Conservation (phyloP, 1,140 invertebrate species). For the Cephus cinctus region DNA sequence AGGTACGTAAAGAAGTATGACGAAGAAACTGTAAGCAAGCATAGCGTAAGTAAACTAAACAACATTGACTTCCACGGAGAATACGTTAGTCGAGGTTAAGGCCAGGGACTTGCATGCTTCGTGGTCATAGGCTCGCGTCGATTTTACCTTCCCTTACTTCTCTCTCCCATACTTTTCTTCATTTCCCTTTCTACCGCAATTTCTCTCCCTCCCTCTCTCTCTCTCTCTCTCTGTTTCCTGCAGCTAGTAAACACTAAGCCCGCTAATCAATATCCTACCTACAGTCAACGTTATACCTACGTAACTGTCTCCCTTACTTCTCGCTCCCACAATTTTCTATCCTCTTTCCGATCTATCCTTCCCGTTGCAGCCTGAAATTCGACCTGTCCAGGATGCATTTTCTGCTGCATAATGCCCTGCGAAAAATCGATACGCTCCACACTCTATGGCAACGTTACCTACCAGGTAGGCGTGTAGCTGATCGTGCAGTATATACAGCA, state of each 20-base stretch:
- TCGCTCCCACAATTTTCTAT: neutral
- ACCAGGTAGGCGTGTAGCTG: neutral
- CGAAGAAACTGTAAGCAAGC: no score
- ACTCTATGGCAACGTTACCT: neutral
- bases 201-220: neutral
- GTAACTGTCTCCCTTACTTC: neutral
- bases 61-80: constrained; percentile 1
- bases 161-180: constrained; percentile 3
- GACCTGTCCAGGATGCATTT: constrained; percentile 6
- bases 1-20: no score
- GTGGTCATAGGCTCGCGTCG: neutral
- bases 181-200: neutral
- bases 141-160: constrained; percentile 7
- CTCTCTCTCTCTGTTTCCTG: neutral
- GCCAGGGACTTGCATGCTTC: constrained; percentile 2
- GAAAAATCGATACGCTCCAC: neutral
- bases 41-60: neutral
- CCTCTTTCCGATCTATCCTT: neutral
- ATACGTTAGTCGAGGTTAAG: constrained; percentile 1
- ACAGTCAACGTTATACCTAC: neutral
- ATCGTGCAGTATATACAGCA: neutral
- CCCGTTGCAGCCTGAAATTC: neutral
- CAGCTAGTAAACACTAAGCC: constrained; percentile 1
- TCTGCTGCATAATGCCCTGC: constrained; percentile 1
- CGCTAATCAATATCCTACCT: constrained; percentile 1